Conservation (phyloP, 2,797 vertebrate genomes). For the Anolis apletophallus region DNA sequence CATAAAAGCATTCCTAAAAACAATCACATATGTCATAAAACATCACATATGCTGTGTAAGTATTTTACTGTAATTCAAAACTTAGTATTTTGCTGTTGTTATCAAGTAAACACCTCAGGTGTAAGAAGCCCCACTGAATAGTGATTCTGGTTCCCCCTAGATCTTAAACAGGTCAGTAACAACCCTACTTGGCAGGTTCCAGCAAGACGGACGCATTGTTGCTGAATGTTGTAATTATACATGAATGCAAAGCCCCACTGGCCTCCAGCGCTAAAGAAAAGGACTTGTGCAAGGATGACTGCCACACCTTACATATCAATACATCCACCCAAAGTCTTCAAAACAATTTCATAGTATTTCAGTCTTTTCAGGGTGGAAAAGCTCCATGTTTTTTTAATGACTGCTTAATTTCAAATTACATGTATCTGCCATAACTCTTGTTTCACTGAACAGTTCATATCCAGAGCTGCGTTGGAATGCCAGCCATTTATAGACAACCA, state of each 20-base stretch:
- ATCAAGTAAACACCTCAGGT: slow-evolving; percentile 56
- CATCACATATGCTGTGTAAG: slow-evolving; percentile 8
- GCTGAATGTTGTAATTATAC: slow-evolving; percentile 8
- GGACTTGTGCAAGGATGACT: rapidly evolving
- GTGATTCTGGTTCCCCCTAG: rapidly evolving
- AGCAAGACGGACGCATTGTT: slow-evolving; percentile 46
- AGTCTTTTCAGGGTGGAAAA: not conserved
- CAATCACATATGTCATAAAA: no score
- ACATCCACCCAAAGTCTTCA: no score
- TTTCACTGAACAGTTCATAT: not conserved
- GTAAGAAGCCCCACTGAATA: slow-evolving; percentile 37
- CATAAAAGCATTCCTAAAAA: no score
- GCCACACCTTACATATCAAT: rapidly evolving
- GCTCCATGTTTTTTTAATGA: not conserved
- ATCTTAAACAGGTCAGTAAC: slow-evolving; percentile 17
- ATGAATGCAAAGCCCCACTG: rapidly evolving
- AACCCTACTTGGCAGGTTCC: slow-evolving; percentile 29
- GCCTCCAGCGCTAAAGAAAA: not conserved
- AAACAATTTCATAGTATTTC: not conserved
- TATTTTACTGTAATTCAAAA: slow-evolving; percentile 9
- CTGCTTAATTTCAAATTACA: not conserved
- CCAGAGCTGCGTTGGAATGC: not conserved
- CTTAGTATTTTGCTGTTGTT: not conserved
- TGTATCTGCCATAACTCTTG: not conserved
- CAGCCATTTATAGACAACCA: not conserved